Conservation (phyloP, 2,113 vertebrate genomes). For the Gallinago paraguaiae region DNA sequence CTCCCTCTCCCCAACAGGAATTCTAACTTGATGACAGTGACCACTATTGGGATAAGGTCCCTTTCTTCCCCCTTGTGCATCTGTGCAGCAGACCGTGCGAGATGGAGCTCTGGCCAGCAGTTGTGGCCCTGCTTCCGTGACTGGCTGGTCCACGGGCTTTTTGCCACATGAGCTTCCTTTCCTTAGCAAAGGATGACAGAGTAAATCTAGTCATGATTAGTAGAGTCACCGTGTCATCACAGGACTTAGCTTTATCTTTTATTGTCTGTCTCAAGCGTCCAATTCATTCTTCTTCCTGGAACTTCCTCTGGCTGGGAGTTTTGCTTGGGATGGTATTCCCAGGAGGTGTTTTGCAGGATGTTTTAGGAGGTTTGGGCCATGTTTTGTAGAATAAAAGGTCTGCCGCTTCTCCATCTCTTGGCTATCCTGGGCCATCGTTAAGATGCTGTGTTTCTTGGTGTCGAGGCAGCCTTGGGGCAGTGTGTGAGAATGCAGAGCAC, state of each 20-base stretch:
- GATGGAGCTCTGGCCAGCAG: neutral
- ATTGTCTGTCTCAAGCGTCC: neutral
- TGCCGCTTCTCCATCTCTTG: neutral
- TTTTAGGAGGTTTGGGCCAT: neutral
- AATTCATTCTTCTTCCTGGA: neutral
- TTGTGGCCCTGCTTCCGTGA: neutral
- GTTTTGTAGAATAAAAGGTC: neutral
- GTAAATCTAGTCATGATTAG: neutral
- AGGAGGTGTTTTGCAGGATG: neutral
- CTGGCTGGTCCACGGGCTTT: neutral
- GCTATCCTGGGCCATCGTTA: neutral
- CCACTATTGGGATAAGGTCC: neutral
- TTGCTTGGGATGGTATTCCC: neutral
- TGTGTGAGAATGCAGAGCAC: fast-evolving
- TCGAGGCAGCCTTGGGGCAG: neutral
- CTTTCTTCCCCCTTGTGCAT: neutral
- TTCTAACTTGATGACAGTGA: neutral
- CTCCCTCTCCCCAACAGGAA: neutral
- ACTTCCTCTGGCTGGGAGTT: neutral
- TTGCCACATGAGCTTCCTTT: neutral
- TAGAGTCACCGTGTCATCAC: neutral
- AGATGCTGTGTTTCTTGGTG: fast-evolving
- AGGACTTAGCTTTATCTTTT: neutral
- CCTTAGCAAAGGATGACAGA: neutral
- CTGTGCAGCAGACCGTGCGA: neutral